Evolutionary conservation across 2,113 vertebrate species (phyloP).

Genomic region (Caranx melampygus): DNA sequence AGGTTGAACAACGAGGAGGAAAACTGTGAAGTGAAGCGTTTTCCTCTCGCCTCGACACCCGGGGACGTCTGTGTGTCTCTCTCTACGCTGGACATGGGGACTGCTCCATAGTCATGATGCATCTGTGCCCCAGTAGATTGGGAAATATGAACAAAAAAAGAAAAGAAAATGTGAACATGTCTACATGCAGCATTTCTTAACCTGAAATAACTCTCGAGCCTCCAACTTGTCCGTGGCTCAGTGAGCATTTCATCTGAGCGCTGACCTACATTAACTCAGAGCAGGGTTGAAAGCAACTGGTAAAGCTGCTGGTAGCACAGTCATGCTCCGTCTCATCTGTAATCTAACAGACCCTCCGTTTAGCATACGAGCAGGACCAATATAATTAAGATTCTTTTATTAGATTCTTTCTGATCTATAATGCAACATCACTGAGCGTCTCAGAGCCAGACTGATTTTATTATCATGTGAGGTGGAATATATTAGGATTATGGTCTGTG

Average conservation of each 20-base stretch:
- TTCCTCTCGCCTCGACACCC: constrained; percentile 1
- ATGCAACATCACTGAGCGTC: constrained; percentile 5
- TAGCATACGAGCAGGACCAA: constrained; percentile 36
- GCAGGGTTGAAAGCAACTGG: background rate
- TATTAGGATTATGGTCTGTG: constrained; percentile 7
- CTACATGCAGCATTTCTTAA: constrained; percentile 33
- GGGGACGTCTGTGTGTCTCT: constrained; percentile 26
- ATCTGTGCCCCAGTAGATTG: constrained; percentile 27
- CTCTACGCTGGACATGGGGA: constrained; percentile 18
- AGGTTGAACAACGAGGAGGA: constrained; percentile 27
- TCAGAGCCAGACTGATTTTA: constrained; percentile 21
- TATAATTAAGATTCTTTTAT: constrained; percentile 30
- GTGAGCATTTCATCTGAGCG: constrained; percentile 4
- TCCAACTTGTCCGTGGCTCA: background rate
- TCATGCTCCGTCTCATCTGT: constrained; percentile 23
- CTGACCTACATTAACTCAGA: constrained; percentile 1
- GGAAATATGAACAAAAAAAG: background rate
- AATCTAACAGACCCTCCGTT: constrained; percentile 24
- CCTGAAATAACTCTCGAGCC: constrained; percentile 26
- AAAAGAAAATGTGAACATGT: constrained; percentile 21
- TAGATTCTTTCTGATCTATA: constrained; percentile 31
- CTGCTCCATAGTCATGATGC: constrained; percentile 10
- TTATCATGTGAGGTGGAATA: constrained; percentile 27
- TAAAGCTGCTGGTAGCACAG: background rate
- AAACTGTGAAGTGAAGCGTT: background rate